These are phyloP conservation scores for Drosophila sechellia DNA, from an alignment of 1,140 invertebrate genomes.

Conservation along the genomic window DNA sequence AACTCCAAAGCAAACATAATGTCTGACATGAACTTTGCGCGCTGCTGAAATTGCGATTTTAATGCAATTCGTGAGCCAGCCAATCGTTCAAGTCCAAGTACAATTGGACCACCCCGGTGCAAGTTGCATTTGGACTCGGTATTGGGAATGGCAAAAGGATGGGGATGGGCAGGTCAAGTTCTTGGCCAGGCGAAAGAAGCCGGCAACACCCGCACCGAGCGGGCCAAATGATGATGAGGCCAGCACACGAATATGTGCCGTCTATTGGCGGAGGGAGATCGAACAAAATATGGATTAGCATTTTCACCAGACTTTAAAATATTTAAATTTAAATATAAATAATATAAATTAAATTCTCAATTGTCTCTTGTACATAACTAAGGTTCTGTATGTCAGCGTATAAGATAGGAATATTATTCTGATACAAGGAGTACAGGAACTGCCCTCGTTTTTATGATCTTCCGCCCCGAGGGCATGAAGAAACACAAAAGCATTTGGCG, in stretches of 20 bases:
- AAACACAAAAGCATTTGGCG: constrained; percentile 76
- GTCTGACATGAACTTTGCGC: constrained; percentile 83
- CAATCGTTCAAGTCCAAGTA: constrained; percentile 81
- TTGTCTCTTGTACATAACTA: too few species aligned
- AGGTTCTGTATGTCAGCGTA: too few species aligned
- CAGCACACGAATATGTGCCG: constrained; percentile 33
- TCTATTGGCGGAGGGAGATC: constrained; percentile 26
- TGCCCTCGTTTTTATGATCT: constrained; percentile 65
- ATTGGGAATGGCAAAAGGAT: constrained; percentile 14
- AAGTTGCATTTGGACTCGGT: constrained; percentile 20
- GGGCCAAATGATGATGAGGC: constrained; percentile 47
- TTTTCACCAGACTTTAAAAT: neutral
- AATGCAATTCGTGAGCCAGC: constrained; percentile 83
- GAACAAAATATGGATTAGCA: neutral
- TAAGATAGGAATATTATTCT: too few species aligned
- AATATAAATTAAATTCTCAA: too few species aligned
- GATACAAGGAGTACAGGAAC: constrained; percentile 3
- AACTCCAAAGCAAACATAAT: constrained; percentile 72
- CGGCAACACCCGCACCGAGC: constrained; percentile 42
- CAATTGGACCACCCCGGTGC: constrained; percentile 76
- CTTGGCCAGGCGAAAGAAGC: constrained; percentile 5
- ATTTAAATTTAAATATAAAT: neutral
- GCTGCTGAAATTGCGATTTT: constrained; percentile 84
- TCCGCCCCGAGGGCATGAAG: constrained; percentile 46
- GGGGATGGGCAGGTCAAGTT: constrained; percentile 43